Percentiles rank a stretch among this genome's conserved stretches.
Conservation (phyloP, 2,888 invertebrate genomes). For the Eilema caniola region DNA sequence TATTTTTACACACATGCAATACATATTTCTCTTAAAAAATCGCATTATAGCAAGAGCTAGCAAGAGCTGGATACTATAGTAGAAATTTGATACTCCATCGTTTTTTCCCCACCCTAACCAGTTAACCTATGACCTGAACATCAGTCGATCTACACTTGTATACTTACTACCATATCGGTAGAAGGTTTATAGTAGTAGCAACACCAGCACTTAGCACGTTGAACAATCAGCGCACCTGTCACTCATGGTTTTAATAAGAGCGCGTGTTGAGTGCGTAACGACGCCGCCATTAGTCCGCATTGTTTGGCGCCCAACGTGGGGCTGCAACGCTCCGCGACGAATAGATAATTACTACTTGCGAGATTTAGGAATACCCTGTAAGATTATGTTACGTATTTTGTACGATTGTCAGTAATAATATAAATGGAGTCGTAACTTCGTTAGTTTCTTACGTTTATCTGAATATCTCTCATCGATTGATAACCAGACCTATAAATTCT, state of each 20-base stretch:
- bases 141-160: not conserved
- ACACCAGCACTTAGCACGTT: not conserved
- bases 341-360: conserved; percentile 32
- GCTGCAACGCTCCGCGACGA: conserved; percentile 22
- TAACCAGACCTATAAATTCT: no score
- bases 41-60: no score
- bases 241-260: conserved; percentile 34
- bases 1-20: no score
- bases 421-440: no score
- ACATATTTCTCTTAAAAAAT: no score
- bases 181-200: not conserved
- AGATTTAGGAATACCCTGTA: not conserved
- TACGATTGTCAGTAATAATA: not conserved
- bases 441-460: no score
- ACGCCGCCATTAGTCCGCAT: conserved; percentile 75
- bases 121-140: not conserved
- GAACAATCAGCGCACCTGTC: conserved; percentile 9
- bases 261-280: conserved; percentile 65
- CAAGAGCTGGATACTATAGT: no score
- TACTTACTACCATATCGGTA: not conserved
- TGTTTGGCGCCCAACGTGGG: conserved; percentile 76
- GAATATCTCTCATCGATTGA: no score
- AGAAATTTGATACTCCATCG: no score
- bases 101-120: no score
- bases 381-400: conserved; percentile 1